Evolutionary conservation across 2,888 invertebrate genomes (phyloP).

Genomic region (Corythucha ciliata): DNA sequence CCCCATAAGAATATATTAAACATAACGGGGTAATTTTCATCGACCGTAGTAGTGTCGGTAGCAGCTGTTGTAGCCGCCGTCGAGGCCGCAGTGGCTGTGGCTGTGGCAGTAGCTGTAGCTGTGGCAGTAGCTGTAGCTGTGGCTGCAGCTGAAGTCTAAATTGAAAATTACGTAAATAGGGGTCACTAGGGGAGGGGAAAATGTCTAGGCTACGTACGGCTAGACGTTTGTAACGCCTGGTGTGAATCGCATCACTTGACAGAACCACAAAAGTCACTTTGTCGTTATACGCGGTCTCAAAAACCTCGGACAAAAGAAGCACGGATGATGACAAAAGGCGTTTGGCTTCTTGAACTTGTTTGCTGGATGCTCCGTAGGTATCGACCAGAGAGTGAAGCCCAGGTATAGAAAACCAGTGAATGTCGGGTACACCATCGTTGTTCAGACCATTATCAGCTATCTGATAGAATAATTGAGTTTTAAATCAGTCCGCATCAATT

Average conservation of each 20-base stretch:
- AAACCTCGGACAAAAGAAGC: conserved; percentile 44
- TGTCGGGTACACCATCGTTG: conserved; percentile 52
- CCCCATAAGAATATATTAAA: conserved; percentile 88
- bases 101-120: no score
- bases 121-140: no score
- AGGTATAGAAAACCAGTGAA: conserved; percentile 56
- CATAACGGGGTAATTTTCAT: conserved; percentile 67
- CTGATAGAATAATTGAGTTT: conserved; percentile 37
- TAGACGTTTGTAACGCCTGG: conserved; percentile 40
- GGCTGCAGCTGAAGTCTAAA: background rate
- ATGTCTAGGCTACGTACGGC: no score
- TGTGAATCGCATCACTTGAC: conserved; percentile 56
- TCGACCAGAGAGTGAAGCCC: conserved; percentile 55
- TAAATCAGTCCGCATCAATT: background rate
- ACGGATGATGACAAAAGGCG: conserved; percentile 48
- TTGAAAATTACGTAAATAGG: no score
- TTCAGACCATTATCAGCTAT: conserved; percentile 44
- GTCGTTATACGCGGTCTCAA: conserved; percentile 41
- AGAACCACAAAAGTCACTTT: conserved; percentile 49
- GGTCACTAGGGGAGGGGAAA: no score
- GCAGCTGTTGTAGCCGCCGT: background rate
- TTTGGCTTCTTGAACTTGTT: conserved; percentile 55
- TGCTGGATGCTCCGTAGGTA: conserved; percentile 55
- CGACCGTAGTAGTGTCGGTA: conserved; percentile 31
- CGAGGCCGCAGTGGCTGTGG: background rate